phyloP scores from a whole-genome alignment of 2,888 invertebrate species.

The Oxystoma pomonae region DNA sequence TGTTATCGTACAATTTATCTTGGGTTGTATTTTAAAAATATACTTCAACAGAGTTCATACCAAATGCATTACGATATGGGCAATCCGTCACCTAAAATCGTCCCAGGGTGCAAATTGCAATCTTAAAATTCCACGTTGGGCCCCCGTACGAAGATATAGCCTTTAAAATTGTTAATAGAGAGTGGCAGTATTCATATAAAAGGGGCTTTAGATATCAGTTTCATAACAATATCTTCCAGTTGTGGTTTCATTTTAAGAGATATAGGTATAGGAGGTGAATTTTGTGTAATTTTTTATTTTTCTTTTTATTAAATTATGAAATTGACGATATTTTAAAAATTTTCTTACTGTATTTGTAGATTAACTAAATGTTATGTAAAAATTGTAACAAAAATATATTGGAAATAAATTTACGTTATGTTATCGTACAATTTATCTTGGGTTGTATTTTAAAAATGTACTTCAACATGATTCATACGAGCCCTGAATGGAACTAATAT shows the following conservation, averaged over 20 bases:
- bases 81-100: constrained; percentile 99
- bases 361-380: too few relatives aligned
- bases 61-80: constrained; percentile 99
- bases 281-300: background rate
- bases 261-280: constrained; percentile 84
- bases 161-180: constrained; percentile 97
- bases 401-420: too few relatives aligned
- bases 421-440: too few relatives aligned
- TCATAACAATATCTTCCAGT: constrained; percentile 98
- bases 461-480: constrained; percentile 93
- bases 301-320: background rate
- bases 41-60: constrained; percentile 98
- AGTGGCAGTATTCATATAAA: constrained; percentile 99
- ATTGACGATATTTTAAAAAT: too few relatives aligned
- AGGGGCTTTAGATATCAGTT: constrained; percentile 98
- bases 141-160: constrained; percentile 99
- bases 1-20: too few relatives aligned
- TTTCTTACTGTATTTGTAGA: too few relatives aligned
- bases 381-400: too few relatives aligned
- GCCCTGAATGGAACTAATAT: constrained; percentile 99
- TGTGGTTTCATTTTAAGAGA: constrained; percentile 99
- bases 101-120: constrained; percentile 98
- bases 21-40: too few relatives aligned
- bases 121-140: constrained; percentile 93
- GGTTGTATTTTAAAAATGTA: too few relatives aligned